These are phyloP conservation scores for Patella caerulea DNA, from an alignment of 2,888 invertebrate species.

Conservation along the genomic window DNA sequence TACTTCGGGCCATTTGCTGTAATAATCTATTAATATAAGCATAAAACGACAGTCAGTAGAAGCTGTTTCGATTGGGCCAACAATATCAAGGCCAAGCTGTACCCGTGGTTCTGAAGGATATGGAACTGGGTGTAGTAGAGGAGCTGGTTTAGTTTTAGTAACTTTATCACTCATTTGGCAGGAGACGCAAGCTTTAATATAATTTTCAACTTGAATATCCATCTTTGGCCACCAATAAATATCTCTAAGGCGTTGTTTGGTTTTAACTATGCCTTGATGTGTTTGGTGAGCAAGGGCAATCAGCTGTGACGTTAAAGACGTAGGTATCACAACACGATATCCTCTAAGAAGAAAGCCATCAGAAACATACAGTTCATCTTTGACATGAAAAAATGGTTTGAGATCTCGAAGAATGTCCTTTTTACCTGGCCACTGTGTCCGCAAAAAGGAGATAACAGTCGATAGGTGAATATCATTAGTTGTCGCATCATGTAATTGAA, in stretches of 20 bases:
- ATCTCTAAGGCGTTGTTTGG: neutral
- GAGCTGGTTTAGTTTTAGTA: constrained; percentile 20
- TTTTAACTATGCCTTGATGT: neutral
- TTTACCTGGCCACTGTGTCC: no score
- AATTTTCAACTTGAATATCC: neutral
- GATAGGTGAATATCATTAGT: no score
- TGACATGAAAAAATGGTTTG: no score
- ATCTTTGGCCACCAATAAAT: neutral
- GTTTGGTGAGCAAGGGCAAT: no score
- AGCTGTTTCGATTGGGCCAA: constrained; percentile 58
- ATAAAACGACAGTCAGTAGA: constrained; percentile 38
- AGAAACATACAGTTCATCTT: no score
- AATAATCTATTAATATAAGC: constrained; percentile 69
- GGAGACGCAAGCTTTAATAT: neutral
- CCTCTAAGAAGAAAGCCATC: no score
- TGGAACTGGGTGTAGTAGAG: constrained; percentile 47
- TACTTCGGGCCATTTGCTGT: constrained; percentile 71
- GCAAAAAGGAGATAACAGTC: no score
- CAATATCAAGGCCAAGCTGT: constrained; percentile 70
- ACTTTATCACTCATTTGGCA: neutral
- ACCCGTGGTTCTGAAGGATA: constrained; percentile 55
- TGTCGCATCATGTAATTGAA: no score
- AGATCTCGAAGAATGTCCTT: no score
- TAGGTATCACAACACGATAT: no score
- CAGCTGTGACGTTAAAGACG: no score